phyloP scores from a whole-genome alignment of 2,888 invertebrate genomes.

The Pecten maximus region DNA sequence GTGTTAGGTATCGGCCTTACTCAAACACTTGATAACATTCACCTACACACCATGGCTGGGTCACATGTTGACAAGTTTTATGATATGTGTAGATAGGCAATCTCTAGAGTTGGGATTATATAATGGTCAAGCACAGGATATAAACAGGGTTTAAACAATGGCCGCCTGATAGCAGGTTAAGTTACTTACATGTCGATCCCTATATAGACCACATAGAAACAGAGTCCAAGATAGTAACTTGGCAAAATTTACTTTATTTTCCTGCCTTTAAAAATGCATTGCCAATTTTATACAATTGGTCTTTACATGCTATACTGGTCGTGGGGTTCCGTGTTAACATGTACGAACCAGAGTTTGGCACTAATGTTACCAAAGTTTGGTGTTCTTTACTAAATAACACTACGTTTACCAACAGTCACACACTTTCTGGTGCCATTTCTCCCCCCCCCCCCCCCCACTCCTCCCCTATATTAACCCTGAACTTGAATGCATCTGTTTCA shows the following conservation, averaged over 20 bases:
- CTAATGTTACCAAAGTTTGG: background rate
- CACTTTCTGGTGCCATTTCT: background rate
- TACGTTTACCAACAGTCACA: background rate
- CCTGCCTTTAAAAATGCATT: slow-evolving; percentile 13
- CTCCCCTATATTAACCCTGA: background rate
- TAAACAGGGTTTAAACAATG: background rate
- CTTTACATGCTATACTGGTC: background rate
- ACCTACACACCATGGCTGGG: background rate
- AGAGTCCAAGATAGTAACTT: background rate
- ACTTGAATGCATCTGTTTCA: background rate
- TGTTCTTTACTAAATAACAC: background rate
- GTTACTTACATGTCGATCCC: background rate
- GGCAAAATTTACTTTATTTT: background rate
- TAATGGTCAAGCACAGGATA: background rate
- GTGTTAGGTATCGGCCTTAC: background rate
- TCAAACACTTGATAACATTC: slow-evolving; percentile 35
- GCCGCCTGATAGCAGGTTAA: background rate
- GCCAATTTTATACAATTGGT: slow-evolving; percentile 15
- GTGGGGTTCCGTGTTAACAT: background rate
- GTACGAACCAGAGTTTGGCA: slow-evolving; percentile 4
- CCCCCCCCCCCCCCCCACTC: background rate
- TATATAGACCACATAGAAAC: background rate
- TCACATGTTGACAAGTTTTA: slow-evolving; percentile 35
- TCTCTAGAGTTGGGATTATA: background rate
- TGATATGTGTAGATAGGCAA: slow-evolving; percentile 16